Percentiles rank a stretch among this genome's conserved stretches.
phyloP scores from a whole-genome alignment of 2,113 vertebrate species.

The Microtus montanus region DNA sequence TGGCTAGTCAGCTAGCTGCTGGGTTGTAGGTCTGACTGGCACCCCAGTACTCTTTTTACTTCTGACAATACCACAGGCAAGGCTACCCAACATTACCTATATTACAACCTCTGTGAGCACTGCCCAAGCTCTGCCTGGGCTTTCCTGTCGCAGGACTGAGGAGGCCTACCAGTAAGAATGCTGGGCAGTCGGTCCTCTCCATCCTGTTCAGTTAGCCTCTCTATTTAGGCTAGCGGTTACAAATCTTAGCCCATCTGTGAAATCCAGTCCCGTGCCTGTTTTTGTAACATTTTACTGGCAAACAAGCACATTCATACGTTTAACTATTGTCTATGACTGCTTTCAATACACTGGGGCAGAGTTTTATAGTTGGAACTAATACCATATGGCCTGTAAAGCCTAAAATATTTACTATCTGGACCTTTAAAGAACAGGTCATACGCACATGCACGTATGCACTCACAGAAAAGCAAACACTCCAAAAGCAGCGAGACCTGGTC shows the following conservation, averaged over 20 bases:
- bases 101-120: neutral
- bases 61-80: neutral
- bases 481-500: neutral
- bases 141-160: neutral
- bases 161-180: neutral
- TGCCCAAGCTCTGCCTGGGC: neutral
- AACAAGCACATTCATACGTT: neutral
- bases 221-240: neutral
- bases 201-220: neutral
- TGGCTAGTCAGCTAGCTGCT: neutral
- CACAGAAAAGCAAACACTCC: neutral
- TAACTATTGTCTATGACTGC: neutral
- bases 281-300: conserved; percentile 22
- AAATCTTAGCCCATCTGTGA: neutral
- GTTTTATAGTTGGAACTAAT: neutral
- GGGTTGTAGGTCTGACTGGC: neutral
- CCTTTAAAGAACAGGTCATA: neutral
- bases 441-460: too few species aligned
- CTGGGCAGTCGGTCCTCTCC: neutral
- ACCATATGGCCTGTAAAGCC: neutral
- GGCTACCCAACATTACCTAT: neutral
- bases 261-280: neutral
- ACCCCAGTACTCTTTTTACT: neutral
- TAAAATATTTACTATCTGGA: neutral
- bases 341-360: neutral